Evolutionary conservation across 2,888 invertebrate genomes (phyloP), one percentile per base, ranked within the genome.

Genomic region (Terebella lapidaria): DNA sequence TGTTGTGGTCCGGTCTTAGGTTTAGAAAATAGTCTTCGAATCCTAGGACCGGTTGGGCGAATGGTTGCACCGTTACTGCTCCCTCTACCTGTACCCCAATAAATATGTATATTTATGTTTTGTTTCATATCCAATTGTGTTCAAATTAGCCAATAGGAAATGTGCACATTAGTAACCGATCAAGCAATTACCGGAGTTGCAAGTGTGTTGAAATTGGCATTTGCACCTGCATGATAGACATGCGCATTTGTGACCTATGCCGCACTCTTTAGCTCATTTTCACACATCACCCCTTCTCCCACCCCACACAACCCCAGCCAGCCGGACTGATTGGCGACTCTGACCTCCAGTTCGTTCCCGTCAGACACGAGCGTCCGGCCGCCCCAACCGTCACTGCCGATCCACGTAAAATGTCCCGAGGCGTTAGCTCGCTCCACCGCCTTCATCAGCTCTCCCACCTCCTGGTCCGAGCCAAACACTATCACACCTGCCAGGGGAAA

Each of bases 301-400:
- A n/a, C n/a, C n/a, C n/a, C n/a, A n/a, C n/a, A n/a, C n/a, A n/a
- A n/a, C n/a, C n/a, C n/a, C n/a, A n/a, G n/a, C n/a, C n/a, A n/a
- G n/a, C n/a, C n/a, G n/a, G n/a, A n/a, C n/a, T n/a, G n/a, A n/a
- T n/a, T n/a, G n/a, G n/a, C n/a, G n/a, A n/a, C n/a, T n/a, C 49
- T n/a, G 27, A 64, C 67, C 61, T 65, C 62, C 2, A 62, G 62
- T 53, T 77, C 76, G 30, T 75, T 76, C 18, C 73, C 74, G 5
- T 70, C 66, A 28, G 74, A 77, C 15, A 77, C 80, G 29, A 80
- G 63, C 1, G 72, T 74, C 53, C 94, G 82, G 3, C 92, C 94
- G 74, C 92, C 92, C 95, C 95, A 95, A 0, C 95, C 95, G 74
- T 95, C 95, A 29, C 92, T 93, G 0, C 95, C 95, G 45, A 95